Base-by-base conservation (phyloP, 2,888 invertebrate genomes). In the Drosophila leonis region DNA sequence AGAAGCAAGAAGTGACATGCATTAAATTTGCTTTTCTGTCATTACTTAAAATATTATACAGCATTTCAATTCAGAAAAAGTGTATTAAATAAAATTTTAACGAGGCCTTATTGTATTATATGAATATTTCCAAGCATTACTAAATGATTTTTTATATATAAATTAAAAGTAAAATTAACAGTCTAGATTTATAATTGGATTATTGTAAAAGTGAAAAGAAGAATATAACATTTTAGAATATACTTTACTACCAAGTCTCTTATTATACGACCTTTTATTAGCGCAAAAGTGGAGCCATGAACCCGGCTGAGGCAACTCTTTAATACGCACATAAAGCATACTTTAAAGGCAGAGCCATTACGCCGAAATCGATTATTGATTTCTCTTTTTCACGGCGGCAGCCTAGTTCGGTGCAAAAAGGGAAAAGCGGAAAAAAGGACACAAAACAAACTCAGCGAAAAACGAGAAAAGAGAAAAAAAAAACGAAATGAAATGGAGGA, bases 301-400 rank as follows among this genome's bases (percentile, higher is more conserved):
- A 63, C 49, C 52, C 12, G 20, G 29, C 8, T 9, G 35, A 18
- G 13, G 46, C 13, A 63, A 57, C 80, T 72, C 72, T 78, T 80
- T 80, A 78, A 80, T 63, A 55, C 80, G 72, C 80, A 72, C 76
- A 72, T 72, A 59, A 71, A 71, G 52, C 60, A 75, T 65, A 56
- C 70, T 77, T 80, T 69, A 82, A 80, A 69, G 59, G 70, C 78
- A 69, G 55, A 52, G 54, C 57, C 67, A 75, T 80, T 73, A 78
- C 74, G 51, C 35, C 35, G 59, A 62, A 85, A 86, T 88, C 86
- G 90, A 90, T 88, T 89, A 86, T 86, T 85, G 86, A 86, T 86
- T 86, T 74, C 72, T 56, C 73, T 62, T 59, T 59, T 67, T 60
- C 67, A 60, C 48, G 41, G 62, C 49, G 67, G 72, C 84, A 82